Evolutionary conservation across 1,140 invertebrate genomes (phyloP).

Genomic region (Drosophila mayri): DNA sequence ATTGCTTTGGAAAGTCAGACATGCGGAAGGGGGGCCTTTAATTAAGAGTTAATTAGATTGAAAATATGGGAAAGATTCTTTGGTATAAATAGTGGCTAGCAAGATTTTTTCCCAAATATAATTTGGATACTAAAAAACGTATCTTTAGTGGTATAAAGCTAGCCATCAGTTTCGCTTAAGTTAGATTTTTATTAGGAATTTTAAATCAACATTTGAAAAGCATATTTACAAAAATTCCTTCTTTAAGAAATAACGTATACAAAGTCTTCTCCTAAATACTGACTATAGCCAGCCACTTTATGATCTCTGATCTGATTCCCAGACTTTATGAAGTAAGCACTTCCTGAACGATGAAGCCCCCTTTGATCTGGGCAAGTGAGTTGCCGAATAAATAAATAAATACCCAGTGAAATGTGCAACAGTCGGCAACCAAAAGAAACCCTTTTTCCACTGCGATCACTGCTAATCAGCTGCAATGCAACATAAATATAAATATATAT

Average conservation of each 20-base stretch:
- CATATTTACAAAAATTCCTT: not conserved
- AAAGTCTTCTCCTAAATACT: not conserved
- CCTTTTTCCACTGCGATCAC: not conserved
- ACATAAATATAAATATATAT: conserved; percentile 29
- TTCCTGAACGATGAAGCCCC: not conserved
- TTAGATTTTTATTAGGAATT: not conserved
- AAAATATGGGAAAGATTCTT: not conserved
- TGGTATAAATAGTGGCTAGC: not conserved
- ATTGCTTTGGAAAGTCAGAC: conserved; percentile 1
- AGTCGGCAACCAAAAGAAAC: conserved; percentile 20
- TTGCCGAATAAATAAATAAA: conserved; percentile 67
- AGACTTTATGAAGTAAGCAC: conserved; percentile 1
- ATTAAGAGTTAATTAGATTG: conserved; percentile 31
- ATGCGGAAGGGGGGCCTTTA: not conserved
- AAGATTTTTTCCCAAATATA: too few relatives aligned
- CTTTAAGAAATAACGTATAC: not conserved
- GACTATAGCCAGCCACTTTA: not conserved
- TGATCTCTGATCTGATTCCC: not conserved
- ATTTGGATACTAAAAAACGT: not conserved
- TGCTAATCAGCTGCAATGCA: conserved; percentile 53
- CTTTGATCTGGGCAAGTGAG: conserved; percentile 32
- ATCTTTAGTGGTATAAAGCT: not conserved
- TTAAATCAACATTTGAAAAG: not conserved
- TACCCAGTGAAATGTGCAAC: conserved; percentile 48
- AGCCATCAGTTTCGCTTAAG: too few relatives aligned